Evolutionary conservation across 2,113 vertebrate genomes (phyloP), one percentile per base, ranked within the genome.

Genomic region (Megaceryle maxima): DNA sequence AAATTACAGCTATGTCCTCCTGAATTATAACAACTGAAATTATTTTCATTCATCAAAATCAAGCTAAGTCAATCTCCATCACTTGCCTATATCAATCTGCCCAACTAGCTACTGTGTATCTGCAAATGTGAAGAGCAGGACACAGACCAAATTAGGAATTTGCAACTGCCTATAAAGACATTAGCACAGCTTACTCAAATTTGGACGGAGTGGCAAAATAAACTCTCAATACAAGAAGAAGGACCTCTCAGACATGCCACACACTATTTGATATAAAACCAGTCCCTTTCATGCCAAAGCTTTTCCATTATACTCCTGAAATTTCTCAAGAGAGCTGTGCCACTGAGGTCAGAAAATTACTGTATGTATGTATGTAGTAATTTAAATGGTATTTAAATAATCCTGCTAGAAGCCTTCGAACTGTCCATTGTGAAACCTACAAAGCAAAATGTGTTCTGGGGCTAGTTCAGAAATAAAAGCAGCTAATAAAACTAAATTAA

Each of bases 341-440:
- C 56, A 67, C n/a, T 2, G 14, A 83, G 37, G 69, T 26, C 6
- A 72, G 62, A 75, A 64, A 26, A 72, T 26, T 46, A 63, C 21
- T 17, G 37, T 13, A 10, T 7, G 14, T 13, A 10, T 7, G 14
- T 1, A 3, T 31, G 25, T 13, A 72, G 29, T 8, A 44, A 76
- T 18, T 37, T 72, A 72, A 35, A 44, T 2, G 1, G 29, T 66
- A 66, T 80, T 72, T 39, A 64, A 86, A 88, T 10, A 26, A 22
- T 41, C 29, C 43, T 80, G 59, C 53, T 59, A 84, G 48, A 75
- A 79, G 62, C 15, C 29, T 60, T 85, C 74, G 43, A 82, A 76
- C 8, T 0, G 0, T 57, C 39, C 39, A 48, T 44, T 39, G 76
- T 0, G 0, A 94, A 89, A 59, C 16, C 13, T 73, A 72, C 22